phyloP scores from a whole-genome alignment of 2,113 vertebrate genomes.

The Melospiza georgiana region DNA sequence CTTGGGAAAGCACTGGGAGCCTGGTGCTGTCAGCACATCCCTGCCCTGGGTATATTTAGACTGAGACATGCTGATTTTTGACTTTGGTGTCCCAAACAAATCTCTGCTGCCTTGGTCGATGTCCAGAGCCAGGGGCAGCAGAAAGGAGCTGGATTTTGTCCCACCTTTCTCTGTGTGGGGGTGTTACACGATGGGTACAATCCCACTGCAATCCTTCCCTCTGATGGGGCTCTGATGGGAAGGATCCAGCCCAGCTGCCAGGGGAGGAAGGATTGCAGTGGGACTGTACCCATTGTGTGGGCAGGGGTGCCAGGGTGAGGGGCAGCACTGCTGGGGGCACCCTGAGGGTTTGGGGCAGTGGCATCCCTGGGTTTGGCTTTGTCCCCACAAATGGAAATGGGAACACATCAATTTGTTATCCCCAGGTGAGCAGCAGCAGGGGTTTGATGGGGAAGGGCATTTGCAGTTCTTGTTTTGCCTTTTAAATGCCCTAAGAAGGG shows the following conservation, averaged over 20 bases:
- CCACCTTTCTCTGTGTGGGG: not conserved
- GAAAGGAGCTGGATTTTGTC: not conserved
- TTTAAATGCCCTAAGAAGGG: not conserved
- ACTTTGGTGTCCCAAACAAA: not conserved
- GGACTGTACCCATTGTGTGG: not conserved
- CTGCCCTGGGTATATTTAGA: not conserved
- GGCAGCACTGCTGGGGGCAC: too few species aligned
- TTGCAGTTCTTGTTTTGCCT: not conserved
- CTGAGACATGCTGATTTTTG: slow-evolving; percentile 21
- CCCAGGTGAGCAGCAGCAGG: not conserved
- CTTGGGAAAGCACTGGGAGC: not conserved
- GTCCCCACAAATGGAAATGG: accelerated
- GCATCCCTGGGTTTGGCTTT: not conserved
- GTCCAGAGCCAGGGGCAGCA: not conserved
- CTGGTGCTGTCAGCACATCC: not conserved
- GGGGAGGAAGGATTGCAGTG: not conserved
- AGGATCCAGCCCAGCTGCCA: not conserved
- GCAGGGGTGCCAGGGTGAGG: not conserved
- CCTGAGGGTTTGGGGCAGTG: not conserved
- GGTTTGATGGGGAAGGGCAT: not conserved
- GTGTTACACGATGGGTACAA: accelerated
- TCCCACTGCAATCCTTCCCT: accelerated
- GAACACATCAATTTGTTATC: not conserved
- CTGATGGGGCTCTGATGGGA: not conserved
- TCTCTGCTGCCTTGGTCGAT: not conserved